Evolutionary conservation across 1,140 invertebrate genomes (phyloP).

Genomic region (Drosophila leontia): DNA sequence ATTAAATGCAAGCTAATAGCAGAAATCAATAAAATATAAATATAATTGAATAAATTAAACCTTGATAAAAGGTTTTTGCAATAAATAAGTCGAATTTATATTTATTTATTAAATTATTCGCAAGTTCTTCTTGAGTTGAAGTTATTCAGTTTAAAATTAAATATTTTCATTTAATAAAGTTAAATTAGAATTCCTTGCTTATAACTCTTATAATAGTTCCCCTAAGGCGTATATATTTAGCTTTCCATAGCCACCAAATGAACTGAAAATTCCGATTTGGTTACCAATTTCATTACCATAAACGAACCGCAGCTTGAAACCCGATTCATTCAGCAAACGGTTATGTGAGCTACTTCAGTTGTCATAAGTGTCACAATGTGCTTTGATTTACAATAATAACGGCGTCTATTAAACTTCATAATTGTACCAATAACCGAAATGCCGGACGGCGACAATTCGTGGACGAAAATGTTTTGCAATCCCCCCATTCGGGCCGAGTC

Average conservation of each 20-base stretch:
- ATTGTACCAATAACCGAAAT: constrained; percentile 80
- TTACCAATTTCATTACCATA: constrained; percentile 71
- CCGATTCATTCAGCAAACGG: constrained; percentile 48
- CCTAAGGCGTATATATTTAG: neutral
- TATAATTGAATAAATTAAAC: neutral
- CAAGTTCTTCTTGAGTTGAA: neutral
- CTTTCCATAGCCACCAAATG: constrained; percentile 21
- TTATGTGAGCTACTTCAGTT: constrained; percentile 82
- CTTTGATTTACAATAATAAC: constrained; percentile 80
- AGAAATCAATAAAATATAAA: neutral
- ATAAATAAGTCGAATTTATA: neutral
- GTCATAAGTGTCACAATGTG: constrained; percentile 83
- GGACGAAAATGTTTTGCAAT: constrained; percentile 69
- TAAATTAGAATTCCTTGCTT: neutral
- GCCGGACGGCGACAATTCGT: constrained; percentile 55
- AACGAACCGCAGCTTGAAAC: constrained; percentile 25
- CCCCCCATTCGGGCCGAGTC: constrained; percentile 36
- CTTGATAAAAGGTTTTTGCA: neutral
- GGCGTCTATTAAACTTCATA: constrained; percentile 81
- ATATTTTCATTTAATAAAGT: too few relatives aligned
- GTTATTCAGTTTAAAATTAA: too few relatives aligned
- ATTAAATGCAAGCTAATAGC: neutral
- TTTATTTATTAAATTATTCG: neutral
- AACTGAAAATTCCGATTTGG: constrained; percentile 7
- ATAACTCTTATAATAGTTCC: too few relatives aligned